phyloP scores from a whole-genome alignment of 37 sponge, comb jelly and placozoan species.

The Ephydatia muelleri region DNA sequence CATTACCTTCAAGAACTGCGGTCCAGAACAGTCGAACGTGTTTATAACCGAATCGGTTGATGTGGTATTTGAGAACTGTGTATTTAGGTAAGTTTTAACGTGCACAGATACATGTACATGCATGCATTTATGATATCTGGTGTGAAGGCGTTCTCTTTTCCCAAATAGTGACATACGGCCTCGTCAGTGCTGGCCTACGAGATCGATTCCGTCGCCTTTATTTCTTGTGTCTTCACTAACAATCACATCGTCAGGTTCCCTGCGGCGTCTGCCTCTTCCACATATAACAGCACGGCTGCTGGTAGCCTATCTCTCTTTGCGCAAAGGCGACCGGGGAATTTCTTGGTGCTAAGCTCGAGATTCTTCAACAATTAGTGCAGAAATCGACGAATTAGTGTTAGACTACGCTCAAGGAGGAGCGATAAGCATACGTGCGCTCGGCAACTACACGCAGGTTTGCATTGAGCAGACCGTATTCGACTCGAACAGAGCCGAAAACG shows the following conservation, averaged over 20 bases:
- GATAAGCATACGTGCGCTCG: slow-evolving; percentile 21
- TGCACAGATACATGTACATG: too few relatives aligned
- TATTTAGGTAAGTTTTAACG: slow-evolving; percentile 49
- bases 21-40: slow-evolving; percentile 27
- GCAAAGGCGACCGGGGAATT: neutral
- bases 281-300: slow-evolving; percentile 39
- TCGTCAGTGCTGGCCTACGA: slow-evolving; percentile 33
- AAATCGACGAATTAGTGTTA: slow-evolving; percentile 34
- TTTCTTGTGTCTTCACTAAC: slow-evolving; percentile 8
- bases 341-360: slow-evolving; percentile 10
- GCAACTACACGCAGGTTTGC: slow-evolving; percentile 19
- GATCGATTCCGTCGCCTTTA: slow-evolving; percentile 8
- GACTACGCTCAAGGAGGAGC: slow-evolving; percentile 77
- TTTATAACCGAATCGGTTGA: slow-evolving; percentile 10
- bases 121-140: too few relatives aligned
- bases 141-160: too few relatives aligned
- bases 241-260: slow-evolving; percentile 8
- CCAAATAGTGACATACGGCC: slow-evolving; percentile 21
- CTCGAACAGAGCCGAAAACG: slow-evolving; percentile 50
- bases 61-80: slow-evolving; percentile 50
- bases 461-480: slow-evolving; percentile 30
- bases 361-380: slow-evolving; percentile 38
- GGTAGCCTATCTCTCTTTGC: slow-evolving; percentile 43
- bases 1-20: slow-evolving; percentile 65
- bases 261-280: too few relatives aligned